Percentiles rank a stretch among this genome's conserved stretches.
These are phyloP conservation scores for Anniella stebbinsi DNA, from an alignment of 2,797 vertebrate genomes.

Conservation along the genomic window DNA sequence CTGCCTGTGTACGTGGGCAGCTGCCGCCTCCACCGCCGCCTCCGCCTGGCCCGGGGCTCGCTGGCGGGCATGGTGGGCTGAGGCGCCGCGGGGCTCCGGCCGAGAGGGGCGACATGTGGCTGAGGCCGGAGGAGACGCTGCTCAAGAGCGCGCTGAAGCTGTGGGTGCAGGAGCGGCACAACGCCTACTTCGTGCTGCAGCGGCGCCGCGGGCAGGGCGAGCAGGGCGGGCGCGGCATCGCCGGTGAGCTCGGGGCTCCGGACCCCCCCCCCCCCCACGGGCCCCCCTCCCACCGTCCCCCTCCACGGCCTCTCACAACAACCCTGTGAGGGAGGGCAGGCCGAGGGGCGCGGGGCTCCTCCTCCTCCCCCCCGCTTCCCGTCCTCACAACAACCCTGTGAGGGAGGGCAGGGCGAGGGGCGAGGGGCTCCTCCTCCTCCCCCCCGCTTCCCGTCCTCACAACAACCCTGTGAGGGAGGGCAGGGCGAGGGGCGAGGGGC, in stretches of 20 bases:
- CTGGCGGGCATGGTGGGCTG: conserved; percentile 43
- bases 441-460: too few relatives aligned
- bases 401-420: too few relatives aligned
- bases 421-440: too few relatives aligned
- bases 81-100: conserved; percentile 49
- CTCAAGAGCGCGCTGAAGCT: conserved; percentile 96
- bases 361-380: neutral
- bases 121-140: conserved; percentile 95
- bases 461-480: too few relatives aligned
- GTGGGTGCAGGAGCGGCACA: conserved; percentile 93
- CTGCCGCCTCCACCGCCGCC: too few relatives aligned
- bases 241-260: conserved; percentile 64
- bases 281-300: neutral
- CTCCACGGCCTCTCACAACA: too few relatives aligned
- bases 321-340: too few relatives aligned
- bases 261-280: too few relatives aligned
- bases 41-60: too few relatives aligned
- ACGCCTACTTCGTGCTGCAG: conserved; percentile 94
- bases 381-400: neutral
- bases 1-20: conserved; percentile 83
- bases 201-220: conserved; percentile 92
- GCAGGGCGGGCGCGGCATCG: conserved; percentile 81
- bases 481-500: too few relatives aligned
- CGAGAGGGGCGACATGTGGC: conserved; percentile 86
- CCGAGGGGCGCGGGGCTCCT: too few relatives aligned